Base-by-base conservation (phyloP, 2,113 vertebrate genomes). In the Rhea americana region DNA sequence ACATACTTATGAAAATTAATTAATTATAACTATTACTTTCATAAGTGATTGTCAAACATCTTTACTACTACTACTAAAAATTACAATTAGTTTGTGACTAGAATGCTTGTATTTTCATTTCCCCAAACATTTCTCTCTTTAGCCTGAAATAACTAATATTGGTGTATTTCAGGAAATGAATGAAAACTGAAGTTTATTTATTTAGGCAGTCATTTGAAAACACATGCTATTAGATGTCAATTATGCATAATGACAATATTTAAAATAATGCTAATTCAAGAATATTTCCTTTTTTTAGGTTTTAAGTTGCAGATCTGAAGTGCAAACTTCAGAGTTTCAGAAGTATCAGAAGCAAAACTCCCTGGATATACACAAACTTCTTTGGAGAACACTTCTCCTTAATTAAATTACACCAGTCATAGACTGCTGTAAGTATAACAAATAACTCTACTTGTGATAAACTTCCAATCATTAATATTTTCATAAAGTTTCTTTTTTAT, bases 301-400 rank as follows among this genome's bases (percentile, higher is more conserved):
- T 85, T 72, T 71, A 35, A 48, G 4, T 24, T 65, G 45, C 0
- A 1, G 15, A 55, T 9, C 8, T 20, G 1, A 32, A 21, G 21
- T 47, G 11, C 28, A 47, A 68, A 43, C 19, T 15, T 32, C 8
- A 22, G 7, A 55, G 3, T 53, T 26, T 62, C 48, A 59, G 78
- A 79, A 51, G 58, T 5, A 53, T 28, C 4, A 65, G 19, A 75
- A 11, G 3, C 5, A 80, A 63, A 85, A 43, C 20, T 37, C 30
- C 55, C 17, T 62, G 35, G 13, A 32, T 62, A 37, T 73, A 61
- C n/a, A 8, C 8, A 43, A 21, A 43, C 5, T 0, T 13, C 55
- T 39, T n/a, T 79, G 11, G 22, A 55, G 17, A 83, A 59, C 30
- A 7, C 2, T 75, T 8, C 26, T 45, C 43, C 43, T 88, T 25